A percentile compares a stretch with the other conserved stretches of the same genome.
phyloP scores from a whole-genome alignment of 2,888 invertebrate genomes.

The Cinara cedri region DNA sequence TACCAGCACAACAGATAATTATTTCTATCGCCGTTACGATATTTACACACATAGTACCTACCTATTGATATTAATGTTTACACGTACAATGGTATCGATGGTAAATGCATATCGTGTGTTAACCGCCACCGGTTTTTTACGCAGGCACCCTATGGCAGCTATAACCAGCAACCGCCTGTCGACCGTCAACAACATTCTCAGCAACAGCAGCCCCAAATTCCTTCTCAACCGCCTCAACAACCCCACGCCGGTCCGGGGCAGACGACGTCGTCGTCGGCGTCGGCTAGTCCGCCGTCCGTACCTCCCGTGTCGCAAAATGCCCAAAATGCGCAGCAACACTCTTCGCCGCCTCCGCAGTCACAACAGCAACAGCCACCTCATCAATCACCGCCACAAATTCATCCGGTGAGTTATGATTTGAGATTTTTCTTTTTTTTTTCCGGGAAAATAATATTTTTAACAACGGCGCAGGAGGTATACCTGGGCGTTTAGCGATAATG shows the following conservation, averaged over 20 bases:
- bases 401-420: constrained; percentile 39
- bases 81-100: too few species aligned
- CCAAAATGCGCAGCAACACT: constrained; percentile 52
- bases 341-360: constrained; percentile 48
- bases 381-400: constrained; percentile 46
- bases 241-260: constrained; percentile 62
- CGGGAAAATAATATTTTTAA: not conserved
- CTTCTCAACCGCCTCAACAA: constrained; percentile 64
- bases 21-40: too few species aligned
- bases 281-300: constrained; percentile 57
- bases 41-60: too few species aligned
- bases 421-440: not conserved
- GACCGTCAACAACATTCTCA: constrained; percentile 63
- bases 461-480: not conserved
- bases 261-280: constrained; percentile 55
- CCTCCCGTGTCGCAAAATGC: constrained; percentile 47
- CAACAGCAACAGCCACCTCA: constrained; percentile 51
- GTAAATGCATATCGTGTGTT: not conserved
- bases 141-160: constrained; percentile 49
- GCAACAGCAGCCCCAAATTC: constrained; percentile 64
- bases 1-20: not conserved
- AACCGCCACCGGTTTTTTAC: constrained; percentile 2
- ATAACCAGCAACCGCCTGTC: constrained; percentile 60
- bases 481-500: too few species aligned
- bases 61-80: too few species aligned